A percentile compares a stretch with the other conserved stretches of the same genome.
Conservation (phyloP, 1,140 invertebrate species). For the Holotrichia oblita region DNA sequence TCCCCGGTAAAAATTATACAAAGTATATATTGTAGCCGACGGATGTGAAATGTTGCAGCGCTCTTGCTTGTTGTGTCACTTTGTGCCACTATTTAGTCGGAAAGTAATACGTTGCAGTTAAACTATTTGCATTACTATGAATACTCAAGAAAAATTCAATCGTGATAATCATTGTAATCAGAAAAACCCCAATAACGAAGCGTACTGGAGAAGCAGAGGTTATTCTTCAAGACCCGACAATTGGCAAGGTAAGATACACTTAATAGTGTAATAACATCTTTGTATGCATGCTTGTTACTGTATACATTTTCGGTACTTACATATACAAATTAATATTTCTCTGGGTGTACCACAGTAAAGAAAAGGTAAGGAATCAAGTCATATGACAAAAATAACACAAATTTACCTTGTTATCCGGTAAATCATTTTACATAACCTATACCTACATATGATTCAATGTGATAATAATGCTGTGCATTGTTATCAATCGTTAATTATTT, state of each 20-base stretch:
- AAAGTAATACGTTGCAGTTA: neutral
- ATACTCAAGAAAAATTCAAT: neutral
- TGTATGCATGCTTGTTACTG: too few species aligned
- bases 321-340: neutral
- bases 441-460: too few species aligned
- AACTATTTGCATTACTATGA: neutral
- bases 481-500: too few species aligned
- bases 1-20: neutral
- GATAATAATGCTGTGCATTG: too few species aligned
- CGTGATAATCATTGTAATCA: conserved; percentile 38
- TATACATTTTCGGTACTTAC: neutral
- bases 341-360: too few species aligned
- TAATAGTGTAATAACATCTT: neutral
- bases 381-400: too few species aligned
- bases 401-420: too few species aligned
- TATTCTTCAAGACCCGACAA: neutral
- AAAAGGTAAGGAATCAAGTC: too few species aligned
- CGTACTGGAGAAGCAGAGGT: conserved; percentile 41
- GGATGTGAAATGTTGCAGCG: neutral
- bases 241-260: conserved; percentile 5
- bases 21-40: neutral
- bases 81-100: neutral
- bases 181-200: conserved; percentile 35
- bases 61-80: neutral
- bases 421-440: too few species aligned